phyloP scores from a whole-genome alignment of 2,888 invertebrate species.

The Litoditis marina region DNA sequence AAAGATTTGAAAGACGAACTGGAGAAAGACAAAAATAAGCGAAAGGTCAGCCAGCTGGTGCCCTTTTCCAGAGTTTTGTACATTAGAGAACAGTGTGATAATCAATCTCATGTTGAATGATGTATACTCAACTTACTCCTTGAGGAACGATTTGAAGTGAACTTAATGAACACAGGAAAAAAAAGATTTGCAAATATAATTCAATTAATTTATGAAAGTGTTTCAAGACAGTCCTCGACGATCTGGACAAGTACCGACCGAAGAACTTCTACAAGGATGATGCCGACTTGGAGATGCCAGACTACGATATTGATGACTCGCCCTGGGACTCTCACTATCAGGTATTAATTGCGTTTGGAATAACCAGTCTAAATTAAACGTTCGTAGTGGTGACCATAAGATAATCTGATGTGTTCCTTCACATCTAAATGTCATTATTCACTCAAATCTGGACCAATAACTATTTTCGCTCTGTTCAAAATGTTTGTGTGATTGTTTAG shows the following conservation, averaged over 20 bases:
- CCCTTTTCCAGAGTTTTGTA: background rate
- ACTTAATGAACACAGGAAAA: no score
- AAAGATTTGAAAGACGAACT: slow-evolving; percentile 47
- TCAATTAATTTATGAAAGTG: background rate
- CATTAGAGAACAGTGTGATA: no score
- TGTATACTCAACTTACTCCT: no score
- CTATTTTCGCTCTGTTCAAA: background rate
- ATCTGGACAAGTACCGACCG: slow-evolving; percentile 46
- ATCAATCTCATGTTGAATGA: no score
- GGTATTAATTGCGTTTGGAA: slow-evolving; percentile 10
- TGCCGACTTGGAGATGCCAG: slow-evolving; percentile 36
- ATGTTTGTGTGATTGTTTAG: slow-evolving; percentile 68
- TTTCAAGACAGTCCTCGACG: slow-evolving; percentile 26
- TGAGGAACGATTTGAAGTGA: no score
- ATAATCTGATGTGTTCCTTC: background rate
- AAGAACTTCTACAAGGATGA: slow-evolving; percentile 53
- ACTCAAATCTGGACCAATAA: background rate
- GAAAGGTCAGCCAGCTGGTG: slow-evolving; percentile 10
- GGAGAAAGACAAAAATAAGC: slow-evolving; percentile 48
- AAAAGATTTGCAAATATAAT: no score
- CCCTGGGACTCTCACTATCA: slow-evolving; percentile 67
- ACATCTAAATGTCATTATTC: background rate
- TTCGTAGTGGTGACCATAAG: background rate
- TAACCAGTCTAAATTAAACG: background rate
- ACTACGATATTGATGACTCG: slow-evolving; percentile 58